These are phyloP conservation scores for Laticauda colubrina DNA, from an alignment of 2,113 vertebrate genomes.

Conservation along the genomic window DNA sequence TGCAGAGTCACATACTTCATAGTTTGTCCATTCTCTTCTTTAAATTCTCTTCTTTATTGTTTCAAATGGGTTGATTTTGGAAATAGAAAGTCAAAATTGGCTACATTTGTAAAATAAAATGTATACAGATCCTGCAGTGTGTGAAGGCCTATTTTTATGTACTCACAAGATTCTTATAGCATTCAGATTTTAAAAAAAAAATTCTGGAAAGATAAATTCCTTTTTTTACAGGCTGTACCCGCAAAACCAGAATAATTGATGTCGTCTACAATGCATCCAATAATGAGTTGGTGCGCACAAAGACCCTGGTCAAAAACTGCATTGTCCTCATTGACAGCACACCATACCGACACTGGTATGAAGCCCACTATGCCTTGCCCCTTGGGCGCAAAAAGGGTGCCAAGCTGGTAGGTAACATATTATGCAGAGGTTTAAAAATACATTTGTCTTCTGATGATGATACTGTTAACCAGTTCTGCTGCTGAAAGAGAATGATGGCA, in stretches of 20 bases:
- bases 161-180: neutral
- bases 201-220: neutral
- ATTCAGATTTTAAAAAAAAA: no score
- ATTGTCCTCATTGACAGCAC: conserved; percentile 91
- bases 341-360: conserved; percentile 97
- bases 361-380: conserved; percentile 91
- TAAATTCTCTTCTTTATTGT: neutral
- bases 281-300: conserved; percentile 97
- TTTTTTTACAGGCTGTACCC: conserved; percentile 85
- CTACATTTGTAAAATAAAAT: neutral
- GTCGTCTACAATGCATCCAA: conserved; percentile 99
- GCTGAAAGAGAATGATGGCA: conserved; percentile 82
- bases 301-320: conserved; percentile 98
- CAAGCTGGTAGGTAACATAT: conserved; percentile 81
- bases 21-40: neutral
- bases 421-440: fast-evolving
- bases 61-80: neutral
- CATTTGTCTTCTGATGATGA: conserved; percentile 82
- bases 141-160: neutral
- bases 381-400: conserved; percentile 97
- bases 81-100: neutral
- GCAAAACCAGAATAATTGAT: conserved; percentile 97
- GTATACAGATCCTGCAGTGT: neutral
- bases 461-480: conserved; percentile 91
- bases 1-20: neutral